Evolutionary conservation across 1,140 invertebrate genomes (phyloP), one percentile per base, ranked within the genome.

Genomic region (Cecropterus lyciades): DNA sequence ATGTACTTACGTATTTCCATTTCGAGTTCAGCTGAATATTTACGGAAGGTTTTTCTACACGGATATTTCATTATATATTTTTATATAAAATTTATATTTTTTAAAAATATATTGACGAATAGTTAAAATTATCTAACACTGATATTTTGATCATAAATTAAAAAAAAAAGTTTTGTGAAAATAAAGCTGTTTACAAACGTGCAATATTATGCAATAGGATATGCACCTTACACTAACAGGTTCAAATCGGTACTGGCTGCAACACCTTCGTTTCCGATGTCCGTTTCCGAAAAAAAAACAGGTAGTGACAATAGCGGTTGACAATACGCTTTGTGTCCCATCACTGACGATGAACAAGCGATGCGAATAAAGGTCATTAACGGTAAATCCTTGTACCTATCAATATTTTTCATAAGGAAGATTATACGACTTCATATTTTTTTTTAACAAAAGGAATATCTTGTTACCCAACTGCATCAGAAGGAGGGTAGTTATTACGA

Each of bases 201-300:
- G 7, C 27, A 30, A 30, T 30, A 16, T 24, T 59, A 15, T 17
- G 53, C 42, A 65, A 62, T 30, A 45, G 40, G 72, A 75, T 78
- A 75, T 77, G 72, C 85, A 87, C 87, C 79, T 90, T 78, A 78
- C 85, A 53, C 83, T 65, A 52, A 79, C 85, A 87, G 81, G 80
- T 87, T 84, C 76, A 74, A 79, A 80, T 72, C 66, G 40, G 51
- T 77, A 91, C 87, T 91, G 87, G 65, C 81, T 73, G 72, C 11
- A 75, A 56, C 81, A 83, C 73, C 79, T 80, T 77, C 77, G 66
- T 68, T 83, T 79, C 78, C 79, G 68, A 80, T 85, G 84, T 89
- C 86, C 86, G 82, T 90, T 89, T 87, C 80, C 80, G 82, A 84
- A 87, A 85, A 84, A 86, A 86, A 86, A 82, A 87, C 82, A 88